These are phyloP conservation scores for Teleiodes luculella DNA, from an alignment of 2,888 invertebrate species.

Conservation along the genomic window DNA sequence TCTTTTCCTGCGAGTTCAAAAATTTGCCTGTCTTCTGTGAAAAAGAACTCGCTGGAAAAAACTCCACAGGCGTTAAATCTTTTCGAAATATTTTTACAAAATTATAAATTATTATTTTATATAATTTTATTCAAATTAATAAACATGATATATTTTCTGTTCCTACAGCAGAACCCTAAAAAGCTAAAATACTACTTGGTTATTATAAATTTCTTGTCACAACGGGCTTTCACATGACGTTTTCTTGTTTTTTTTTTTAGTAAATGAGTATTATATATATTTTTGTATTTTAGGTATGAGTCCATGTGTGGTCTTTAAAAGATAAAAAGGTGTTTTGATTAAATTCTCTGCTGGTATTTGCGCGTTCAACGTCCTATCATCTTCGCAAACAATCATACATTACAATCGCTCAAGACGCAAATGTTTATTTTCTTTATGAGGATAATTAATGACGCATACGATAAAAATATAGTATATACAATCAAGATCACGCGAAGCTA, in stretches of 20 bases:
- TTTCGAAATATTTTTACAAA: no score
- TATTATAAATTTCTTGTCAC: constrained; percentile 50
- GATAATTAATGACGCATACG: not conserved
- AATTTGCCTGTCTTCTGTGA: no score
- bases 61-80: no score
- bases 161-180: constrained; percentile 1
- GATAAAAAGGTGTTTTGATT: not conserved
- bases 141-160: no score
- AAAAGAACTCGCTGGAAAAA: no score
- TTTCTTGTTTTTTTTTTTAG: constrained; percentile 21
- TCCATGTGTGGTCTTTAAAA: constrained; percentile 11
- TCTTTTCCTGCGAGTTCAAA: no score
- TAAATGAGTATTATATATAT: not conserved
- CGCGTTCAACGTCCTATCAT: not conserved
- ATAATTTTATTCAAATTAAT: no score
- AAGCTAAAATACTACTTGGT: constrained; percentile 42
- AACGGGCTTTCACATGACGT: constrained; percentile 35
- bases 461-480: not conserved
- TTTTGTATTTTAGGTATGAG: constrained; percentile 10
- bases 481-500: no score
- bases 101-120: no score
- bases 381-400: not conserved
- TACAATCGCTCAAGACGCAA: not conserved
- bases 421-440: not conserved
- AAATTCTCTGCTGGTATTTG: not conserved